phyloP scores from a whole-genome alignment of 1,140 invertebrate species.

The Meloidogyne exigua region DNA sequence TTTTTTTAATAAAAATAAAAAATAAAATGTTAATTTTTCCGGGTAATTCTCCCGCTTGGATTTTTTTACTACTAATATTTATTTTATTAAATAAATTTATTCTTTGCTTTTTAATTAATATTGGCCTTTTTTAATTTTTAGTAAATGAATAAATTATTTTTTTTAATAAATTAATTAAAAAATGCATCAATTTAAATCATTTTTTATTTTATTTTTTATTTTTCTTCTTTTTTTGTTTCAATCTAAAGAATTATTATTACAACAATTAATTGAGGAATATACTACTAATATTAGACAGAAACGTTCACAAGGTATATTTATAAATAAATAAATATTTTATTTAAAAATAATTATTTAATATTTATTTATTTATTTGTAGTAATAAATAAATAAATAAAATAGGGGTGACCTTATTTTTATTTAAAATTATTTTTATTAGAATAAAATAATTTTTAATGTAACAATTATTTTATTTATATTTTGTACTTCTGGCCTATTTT shows the following conservation, averaged over 20 bases:
- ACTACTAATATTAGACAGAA: background rate
- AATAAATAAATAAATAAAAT: background rate
- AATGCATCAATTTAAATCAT: background rate
- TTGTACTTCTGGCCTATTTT: background rate
- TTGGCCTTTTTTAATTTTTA: too few species aligned
- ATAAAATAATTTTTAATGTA: background rate
- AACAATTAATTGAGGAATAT: background rate
- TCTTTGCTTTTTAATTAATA: too few species aligned
- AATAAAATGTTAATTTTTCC: slow-evolving; percentile 2
- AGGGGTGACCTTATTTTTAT: background rate
- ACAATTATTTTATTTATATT: background rate
- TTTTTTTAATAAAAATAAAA: background rate
- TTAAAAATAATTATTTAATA: background rate
- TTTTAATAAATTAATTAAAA: background rate
- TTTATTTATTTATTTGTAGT: background rate
- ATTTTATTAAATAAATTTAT: too few species aligned
- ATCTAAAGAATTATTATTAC: background rate
- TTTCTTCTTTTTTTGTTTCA: background rate
- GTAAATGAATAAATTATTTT: background rate
- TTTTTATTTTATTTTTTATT: background rate
- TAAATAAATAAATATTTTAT: too few species aligned
- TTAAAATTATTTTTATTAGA: background rate
- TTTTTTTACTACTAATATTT: background rate
- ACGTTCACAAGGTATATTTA: background rate
- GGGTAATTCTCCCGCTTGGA: background rate